phyloP scores from a whole-genome alignment of 2,888 invertebrate genomes.

The Morpho deidamia region DNA sequence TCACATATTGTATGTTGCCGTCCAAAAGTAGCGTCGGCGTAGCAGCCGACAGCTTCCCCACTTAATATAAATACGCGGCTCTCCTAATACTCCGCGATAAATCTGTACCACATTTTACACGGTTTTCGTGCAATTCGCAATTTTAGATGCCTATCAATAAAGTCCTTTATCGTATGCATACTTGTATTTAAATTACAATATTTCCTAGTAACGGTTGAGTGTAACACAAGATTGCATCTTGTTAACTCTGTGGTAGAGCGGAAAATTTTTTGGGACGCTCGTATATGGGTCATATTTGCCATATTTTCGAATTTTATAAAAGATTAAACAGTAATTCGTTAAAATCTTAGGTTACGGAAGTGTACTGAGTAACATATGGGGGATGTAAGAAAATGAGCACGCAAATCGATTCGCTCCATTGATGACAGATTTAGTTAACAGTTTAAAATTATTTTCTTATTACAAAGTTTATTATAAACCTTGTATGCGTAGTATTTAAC shows the following conservation, averaged over 20 bases:
- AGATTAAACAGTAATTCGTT: constrained; percentile 36
- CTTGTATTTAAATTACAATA: constrained; percentile 25
- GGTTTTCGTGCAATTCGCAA: constrained; percentile 50
- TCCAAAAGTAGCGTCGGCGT: constrained; percentile 64
- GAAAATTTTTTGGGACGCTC: constrained; percentile 31
- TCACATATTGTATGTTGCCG: constrained; percentile 57
- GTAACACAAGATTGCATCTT: constrained; percentile 33
- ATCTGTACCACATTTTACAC: constrained; percentile 50
- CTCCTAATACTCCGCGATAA: constrained; percentile 64
- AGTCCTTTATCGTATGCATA: constrained; percentile 49
- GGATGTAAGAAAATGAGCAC: neutral
- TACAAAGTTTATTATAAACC: too few relatives aligned
- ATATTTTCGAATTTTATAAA: constrained; percentile 40
- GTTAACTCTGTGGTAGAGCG: constrained; percentile 34
- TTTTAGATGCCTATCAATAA: constrained; percentile 58
- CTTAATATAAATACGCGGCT: constrained; percentile 76
- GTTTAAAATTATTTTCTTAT: too few relatives aligned
- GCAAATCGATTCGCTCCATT: neutral
- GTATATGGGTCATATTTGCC: constrained; percentile 38
- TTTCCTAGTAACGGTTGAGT: constrained; percentile 31
- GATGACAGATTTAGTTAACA: too few relatives aligned
- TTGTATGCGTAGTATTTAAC: too few relatives aligned
- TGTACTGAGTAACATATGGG: constrained; percentile 25
- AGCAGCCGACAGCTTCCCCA: constrained; percentile 74
- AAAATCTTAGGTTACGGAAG: constrained; percentile 33